phyloP scores from a whole-genome alignment of 2,888 invertebrate species.

The Desoria tigrina region DNA sequence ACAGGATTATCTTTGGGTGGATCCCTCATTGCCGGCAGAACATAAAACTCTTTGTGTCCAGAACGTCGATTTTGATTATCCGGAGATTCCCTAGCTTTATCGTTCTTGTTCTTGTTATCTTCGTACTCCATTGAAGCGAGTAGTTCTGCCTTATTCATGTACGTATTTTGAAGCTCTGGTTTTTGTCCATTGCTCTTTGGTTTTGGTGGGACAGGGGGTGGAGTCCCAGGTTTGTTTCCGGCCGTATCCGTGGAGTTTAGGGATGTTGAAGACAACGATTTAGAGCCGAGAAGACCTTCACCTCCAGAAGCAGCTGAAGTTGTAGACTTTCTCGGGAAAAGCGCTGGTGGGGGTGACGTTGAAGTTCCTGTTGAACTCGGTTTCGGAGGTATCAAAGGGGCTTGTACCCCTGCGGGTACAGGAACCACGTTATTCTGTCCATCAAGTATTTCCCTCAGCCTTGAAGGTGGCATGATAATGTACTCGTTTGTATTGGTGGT shows the following conservation, averaged over 20 bases:
- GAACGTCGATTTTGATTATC: slow-evolving; percentile 24
- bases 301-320: not conserved
- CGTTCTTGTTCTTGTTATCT: slow-evolving; percentile 29
- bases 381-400: slow-evolving; percentile 37
- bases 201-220: slow-evolving; percentile 47
- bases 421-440: slow-evolving; percentile 26
- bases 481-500: slow-evolving; percentile 39
- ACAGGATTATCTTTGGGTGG: not conserved
- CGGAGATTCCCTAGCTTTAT: not conserved
- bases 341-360: slow-evolving; percentile 36
- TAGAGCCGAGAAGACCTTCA: not conserved
- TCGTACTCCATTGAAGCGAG: slow-evolving; percentile 35
- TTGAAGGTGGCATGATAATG: slow-evolving; percentile 51
- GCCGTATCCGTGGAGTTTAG: not conserved
- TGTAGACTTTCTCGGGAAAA: slow-evolving; percentile 33
- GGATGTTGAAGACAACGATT: slow-evolving; percentile 5
- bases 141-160: slow-evolving; percentile 43
- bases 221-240: slow-evolving; percentile 21
- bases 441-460: slow-evolving; percentile 40
- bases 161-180: slow-evolving; percentile 25
- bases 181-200: slow-evolving; percentile 31
- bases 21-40: slow-evolving; percentile 32
- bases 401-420: slow-evolving; percentile 15
- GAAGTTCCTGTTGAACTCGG: slow-evolving; percentile 15
- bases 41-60: slow-evolving; percentile 45